These are phyloP conservation scores for Selene dorsalis DNA, from an alignment of 2,797 vertebrate species.

Conservation along the genomic window DNA sequence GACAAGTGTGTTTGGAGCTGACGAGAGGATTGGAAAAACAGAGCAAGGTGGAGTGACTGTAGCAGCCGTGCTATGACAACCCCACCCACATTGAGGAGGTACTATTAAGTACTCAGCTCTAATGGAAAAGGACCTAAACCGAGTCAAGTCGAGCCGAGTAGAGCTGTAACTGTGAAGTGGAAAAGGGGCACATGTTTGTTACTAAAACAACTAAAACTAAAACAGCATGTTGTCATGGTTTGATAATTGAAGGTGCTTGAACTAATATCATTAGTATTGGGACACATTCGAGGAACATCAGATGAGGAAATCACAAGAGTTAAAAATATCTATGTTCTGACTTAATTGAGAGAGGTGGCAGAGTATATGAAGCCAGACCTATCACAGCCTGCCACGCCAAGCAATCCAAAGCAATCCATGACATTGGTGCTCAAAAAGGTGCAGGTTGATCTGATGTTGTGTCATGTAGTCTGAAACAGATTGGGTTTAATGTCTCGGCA, in stretches of 20 bases:
- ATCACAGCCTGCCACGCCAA: not conserved
- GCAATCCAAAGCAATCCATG: not conserved
- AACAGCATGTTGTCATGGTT: not conserved
- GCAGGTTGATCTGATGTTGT: not conserved
- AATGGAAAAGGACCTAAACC: no score
- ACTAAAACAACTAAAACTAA: no score
- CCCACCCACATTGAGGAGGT: no score
- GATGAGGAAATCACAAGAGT: not conserved
- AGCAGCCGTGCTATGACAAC: no score
- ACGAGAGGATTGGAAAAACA: no score
- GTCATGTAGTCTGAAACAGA: slow-evolving; percentile 2
- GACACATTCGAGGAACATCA: not conserved
- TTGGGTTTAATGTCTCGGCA: not conserved
- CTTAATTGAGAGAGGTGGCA: not conserved
- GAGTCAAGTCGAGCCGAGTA: no score
- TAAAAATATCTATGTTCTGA: not conserved
- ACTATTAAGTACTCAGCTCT: no score
- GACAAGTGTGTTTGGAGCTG: no score
- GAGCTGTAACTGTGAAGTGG: no score
- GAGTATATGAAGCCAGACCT: not conserved
- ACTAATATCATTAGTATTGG: not conserved
- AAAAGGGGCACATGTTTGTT: no score
- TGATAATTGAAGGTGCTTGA: not conserved
- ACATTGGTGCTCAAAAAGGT: not conserved
- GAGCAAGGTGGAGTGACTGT: no score